Percentiles rank a stretch among this genome's conserved stretches.
Evolutionary conservation across 92 coral and sea anemone genomes (phyloP).

Genomic region (Pocillopora grandis): DNA sequence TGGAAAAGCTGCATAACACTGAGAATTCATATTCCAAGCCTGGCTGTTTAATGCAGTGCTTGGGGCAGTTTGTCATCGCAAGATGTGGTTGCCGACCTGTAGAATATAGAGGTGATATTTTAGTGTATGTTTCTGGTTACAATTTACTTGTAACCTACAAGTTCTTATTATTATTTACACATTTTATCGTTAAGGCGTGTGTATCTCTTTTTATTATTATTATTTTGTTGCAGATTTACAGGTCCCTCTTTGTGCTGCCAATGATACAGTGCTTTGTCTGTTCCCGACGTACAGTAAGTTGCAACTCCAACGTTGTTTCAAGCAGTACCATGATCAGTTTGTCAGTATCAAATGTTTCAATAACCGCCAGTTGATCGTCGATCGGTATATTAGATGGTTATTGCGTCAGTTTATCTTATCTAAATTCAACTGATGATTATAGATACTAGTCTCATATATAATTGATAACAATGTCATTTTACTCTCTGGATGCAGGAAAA

Average conservation of each 20-base stretch:
- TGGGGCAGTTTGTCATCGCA: constrained; percentile 13
- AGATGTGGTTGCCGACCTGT: constrained; percentile 45
- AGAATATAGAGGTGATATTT: constrained; percentile 18
- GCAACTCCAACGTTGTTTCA: background rate
- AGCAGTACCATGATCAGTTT: background rate
- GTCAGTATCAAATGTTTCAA: background rate
- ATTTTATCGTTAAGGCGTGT: background rate
- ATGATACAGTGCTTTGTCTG: background rate
- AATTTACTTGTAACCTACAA: background rate
- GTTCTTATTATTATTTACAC: background rate
- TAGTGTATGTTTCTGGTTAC: background rate
- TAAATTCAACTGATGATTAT: background rate
- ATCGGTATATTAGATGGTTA: background rate
- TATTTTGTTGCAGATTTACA: background rate
- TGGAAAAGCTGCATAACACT: constrained; percentile 6
- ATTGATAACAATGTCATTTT: background rate
- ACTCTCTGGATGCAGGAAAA: background rate
- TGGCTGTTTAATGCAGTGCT: constrained; percentile 43
- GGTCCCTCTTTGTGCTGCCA: background rate
- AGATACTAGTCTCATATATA: background rate
- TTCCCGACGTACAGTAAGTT: background rate
- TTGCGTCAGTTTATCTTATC: background rate
- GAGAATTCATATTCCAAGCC: constrained; percentile 39
- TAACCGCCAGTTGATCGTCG: background rate
- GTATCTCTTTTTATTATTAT: background rate